phyloP scores from a whole-genome alignment of 2,113 vertebrate species.

The Pelobates fuscus region DNA sequence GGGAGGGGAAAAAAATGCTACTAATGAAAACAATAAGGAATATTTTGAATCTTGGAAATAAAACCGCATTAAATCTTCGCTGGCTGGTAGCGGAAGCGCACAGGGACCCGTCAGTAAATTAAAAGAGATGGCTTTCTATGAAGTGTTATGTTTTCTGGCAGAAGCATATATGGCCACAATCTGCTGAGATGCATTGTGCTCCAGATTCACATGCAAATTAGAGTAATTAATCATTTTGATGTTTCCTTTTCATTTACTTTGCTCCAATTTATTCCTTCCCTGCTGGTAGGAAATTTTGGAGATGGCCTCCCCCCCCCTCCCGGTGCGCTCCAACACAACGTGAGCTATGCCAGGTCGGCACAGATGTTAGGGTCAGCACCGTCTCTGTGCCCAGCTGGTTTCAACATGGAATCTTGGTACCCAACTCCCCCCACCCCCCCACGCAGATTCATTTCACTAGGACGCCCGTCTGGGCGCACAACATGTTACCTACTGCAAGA shows the following conservation, averaged over 20 bases:
- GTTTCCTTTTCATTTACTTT: constrained; percentile 45
- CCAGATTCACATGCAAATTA: constrained; percentile 47
- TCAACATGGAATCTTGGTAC: constrained; percentile 7
- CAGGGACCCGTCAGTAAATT: background rate
- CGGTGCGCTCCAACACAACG: constrained; percentile 6
- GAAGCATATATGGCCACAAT: constrained; percentile 10
- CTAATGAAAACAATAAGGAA: background rate
- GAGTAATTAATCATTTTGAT: constrained; percentile 41
- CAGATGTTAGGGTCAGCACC: constrained; percentile 26
- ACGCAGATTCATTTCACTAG: too few relatives aligned
- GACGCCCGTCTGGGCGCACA: too few relatives aligned
- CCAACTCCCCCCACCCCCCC: background rate
- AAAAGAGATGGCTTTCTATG: background rate
- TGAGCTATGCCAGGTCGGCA: constrained; percentile 12
- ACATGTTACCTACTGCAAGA: too few relatives aligned
- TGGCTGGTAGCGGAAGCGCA: background rate
- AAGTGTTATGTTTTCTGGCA: constrained; percentile 8
- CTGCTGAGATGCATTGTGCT: constrained; percentile 22
- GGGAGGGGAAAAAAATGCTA: background rate
- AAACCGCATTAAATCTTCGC: background rate
- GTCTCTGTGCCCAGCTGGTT: constrained; percentile 29
- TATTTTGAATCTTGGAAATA: background rate
- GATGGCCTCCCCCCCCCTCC: background rate
- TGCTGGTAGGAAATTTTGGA: constrained; percentile 32
- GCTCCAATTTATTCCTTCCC: constrained; percentile 40